A percentile compares a stretch with the other conserved stretches of the same genome.
Conservation (phyloP, 1,140 invertebrate species). For the Polypedilum pembai region DNA sequence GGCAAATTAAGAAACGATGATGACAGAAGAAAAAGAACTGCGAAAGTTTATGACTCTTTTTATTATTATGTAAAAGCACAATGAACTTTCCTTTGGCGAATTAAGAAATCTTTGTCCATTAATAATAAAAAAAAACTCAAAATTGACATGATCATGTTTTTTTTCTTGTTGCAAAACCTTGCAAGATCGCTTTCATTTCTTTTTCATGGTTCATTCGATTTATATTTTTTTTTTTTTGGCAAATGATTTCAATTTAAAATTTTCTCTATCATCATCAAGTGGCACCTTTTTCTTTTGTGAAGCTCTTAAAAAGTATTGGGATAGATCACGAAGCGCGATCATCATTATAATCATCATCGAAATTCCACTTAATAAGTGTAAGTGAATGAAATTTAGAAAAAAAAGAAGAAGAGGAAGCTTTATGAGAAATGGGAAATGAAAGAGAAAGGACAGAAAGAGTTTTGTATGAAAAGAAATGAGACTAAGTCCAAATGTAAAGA, state of each 20-base stretch:
- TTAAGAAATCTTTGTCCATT: no score
- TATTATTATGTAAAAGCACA: no score
- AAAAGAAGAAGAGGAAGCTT: neutral
- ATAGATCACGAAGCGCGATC: neutral
- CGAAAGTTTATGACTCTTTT: neutral
- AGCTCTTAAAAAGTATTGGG: neutral
- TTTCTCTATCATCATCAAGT: neutral
- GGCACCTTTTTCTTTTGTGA: neutral
- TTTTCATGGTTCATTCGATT: neutral
- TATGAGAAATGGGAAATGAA: neutral
- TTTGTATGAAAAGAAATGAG: neutral
- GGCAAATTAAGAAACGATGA: neutral
- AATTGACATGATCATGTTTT: conserved; percentile 2
- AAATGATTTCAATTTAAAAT: neutral
- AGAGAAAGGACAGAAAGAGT: neutral
- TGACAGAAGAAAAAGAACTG: neutral
- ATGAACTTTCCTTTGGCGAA: no score
- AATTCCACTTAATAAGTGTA: neutral
- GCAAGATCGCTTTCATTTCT: conserved; percentile 1
- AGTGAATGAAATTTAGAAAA: neutral
- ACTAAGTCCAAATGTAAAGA: neutral
- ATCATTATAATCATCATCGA: neutral
- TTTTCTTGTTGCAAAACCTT: neutral
- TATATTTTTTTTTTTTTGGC: neutral
- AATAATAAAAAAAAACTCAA: no score